Conservation (phyloP, 2,113 vertebrate genomes). For the Sylvia atricapilla region DNA sequence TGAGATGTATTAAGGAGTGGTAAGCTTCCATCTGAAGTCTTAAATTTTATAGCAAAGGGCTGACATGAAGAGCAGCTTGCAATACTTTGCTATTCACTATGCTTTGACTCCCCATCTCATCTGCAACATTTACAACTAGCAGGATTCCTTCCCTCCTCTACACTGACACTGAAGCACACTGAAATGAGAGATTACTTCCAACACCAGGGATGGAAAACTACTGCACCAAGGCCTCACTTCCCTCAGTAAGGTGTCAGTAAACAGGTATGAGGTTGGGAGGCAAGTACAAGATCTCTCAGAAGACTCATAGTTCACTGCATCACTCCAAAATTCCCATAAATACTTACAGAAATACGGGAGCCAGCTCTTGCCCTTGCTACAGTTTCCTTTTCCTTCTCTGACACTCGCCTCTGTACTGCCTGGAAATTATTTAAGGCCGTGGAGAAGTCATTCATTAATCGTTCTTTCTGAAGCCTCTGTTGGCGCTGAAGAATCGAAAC, state of each 20-base stretch:
- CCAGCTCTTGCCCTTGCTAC: conserved; percentile 89
- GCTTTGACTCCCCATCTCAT: neutral
- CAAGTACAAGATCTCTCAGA: neutral
- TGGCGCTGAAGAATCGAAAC: conserved; percentile 80
- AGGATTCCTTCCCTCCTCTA: neutral
- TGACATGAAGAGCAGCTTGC: neutral
- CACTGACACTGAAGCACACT: neutral
- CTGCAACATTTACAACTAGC: neutral
- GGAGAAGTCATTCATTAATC: conserved; percentile 96
- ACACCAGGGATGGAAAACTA: neutral
- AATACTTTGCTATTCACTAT: neutral
- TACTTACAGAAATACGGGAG: conserved; percentile 87
- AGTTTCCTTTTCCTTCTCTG: conserved; percentile 90
- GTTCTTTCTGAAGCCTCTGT: conserved; percentile 93
- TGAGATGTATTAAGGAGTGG: neutral
- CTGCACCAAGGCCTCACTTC: neutral
- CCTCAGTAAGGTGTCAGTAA: neutral
- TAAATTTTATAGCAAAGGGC: neutral
- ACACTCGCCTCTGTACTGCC: conserved; percentile 85
- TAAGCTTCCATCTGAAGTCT: neutral
- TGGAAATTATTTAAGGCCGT: conserved; percentile 93
- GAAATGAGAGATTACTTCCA: neutral
- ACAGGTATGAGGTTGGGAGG: neutral
- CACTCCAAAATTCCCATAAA: neutral
- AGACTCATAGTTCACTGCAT: neutral